Evolutionary conservation across 2,113 vertebrate species (phyloP).

Genomic region (Euleptes europaea): DNA sequence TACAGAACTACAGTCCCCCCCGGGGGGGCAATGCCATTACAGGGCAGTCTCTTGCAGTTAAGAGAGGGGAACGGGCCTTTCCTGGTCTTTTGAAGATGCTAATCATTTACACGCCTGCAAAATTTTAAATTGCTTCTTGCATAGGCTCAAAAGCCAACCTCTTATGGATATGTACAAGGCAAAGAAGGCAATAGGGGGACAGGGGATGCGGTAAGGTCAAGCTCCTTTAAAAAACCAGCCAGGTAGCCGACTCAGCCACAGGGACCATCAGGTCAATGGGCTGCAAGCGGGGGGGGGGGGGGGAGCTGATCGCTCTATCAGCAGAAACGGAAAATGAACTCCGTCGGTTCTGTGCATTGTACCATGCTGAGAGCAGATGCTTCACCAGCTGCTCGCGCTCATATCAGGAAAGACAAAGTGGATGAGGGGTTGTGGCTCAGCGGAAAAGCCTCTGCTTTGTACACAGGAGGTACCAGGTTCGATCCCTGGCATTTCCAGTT

Average conservation of each 20-base stretch:
- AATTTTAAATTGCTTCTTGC: neutral
- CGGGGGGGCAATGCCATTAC: no score
- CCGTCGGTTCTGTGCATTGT: neutral
- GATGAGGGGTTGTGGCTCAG: no score
- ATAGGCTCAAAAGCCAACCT: neutral
- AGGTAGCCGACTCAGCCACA: neutral
- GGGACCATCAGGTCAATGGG: neutral
- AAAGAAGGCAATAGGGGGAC: neutral
- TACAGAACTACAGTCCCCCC: neutral
- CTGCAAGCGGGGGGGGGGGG: neutral
- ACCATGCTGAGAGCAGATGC: neutral
- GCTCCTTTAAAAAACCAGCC: neutral
- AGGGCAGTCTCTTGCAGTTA: neutral
- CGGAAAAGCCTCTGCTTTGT: no score
- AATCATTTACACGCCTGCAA: neutral
- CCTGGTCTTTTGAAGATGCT: neutral
- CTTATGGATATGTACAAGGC: no score
- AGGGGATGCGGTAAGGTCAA: neutral
- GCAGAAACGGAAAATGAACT: conserved; percentile 1
- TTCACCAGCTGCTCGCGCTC: no score
- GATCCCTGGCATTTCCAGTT: no score
- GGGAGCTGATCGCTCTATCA: neutral
- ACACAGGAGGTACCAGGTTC: no score
- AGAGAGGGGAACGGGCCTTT: neutral
- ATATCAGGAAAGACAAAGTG: no score